Conservation (phyloP, 2,113 vertebrate genomes). For the Copsychus sechellarum region DNA sequence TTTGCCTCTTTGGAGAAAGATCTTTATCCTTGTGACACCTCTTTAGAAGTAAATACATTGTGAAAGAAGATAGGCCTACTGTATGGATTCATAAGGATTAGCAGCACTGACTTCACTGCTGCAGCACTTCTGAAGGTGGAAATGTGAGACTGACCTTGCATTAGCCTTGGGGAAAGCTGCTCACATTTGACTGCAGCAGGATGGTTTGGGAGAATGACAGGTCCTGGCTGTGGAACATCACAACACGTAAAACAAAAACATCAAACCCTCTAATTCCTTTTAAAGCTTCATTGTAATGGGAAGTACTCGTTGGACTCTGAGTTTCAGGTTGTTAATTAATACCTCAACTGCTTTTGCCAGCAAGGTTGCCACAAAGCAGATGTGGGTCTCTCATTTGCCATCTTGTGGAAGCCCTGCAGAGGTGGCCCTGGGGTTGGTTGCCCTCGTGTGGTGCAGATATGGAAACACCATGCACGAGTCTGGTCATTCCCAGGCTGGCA, state of each 20-base stretch:
- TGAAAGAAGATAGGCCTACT: background rate
- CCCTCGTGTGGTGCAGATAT: background rate
- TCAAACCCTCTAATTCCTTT: background rate
- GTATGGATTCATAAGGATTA: background rate
- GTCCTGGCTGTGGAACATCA: background rate
- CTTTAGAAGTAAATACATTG: background rate
- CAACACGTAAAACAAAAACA: background rate
- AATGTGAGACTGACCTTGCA: background rate
- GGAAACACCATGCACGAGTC: background rate
- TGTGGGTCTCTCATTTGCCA: background rate
- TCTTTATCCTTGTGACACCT: background rate
- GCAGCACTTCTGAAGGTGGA: background rate
- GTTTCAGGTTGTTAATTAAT: background rate
- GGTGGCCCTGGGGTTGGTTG: background rate
- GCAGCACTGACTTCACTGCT: background rate
- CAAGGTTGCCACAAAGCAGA: background rate
- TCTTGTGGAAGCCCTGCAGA: background rate
- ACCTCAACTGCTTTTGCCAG: background rate
- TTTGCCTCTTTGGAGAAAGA: background rate
- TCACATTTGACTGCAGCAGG: background rate
- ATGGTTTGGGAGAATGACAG: background rate
- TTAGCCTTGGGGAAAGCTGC: background rate
- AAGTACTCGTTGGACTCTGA: background rate
- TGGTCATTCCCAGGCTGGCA: background rate
- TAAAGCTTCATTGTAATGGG: background rate